Conservation (phyloP, 2,888 invertebrate species). For the Lypha dubia region DNA sequence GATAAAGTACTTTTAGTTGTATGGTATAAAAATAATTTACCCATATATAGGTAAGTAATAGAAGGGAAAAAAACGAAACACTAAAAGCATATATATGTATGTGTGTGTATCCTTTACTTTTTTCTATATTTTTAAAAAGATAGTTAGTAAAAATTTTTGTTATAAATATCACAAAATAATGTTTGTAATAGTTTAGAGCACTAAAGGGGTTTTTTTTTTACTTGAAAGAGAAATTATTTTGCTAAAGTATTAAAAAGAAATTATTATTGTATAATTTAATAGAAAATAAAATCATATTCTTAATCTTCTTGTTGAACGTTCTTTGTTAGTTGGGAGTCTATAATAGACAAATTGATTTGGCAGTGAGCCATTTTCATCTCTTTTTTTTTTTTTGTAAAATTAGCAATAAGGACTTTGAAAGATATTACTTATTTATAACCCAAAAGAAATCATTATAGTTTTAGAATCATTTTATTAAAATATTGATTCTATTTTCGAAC, state of each 20-base stretch:
- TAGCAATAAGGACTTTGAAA: no score
- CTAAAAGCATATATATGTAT: not conserved
- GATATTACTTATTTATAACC: no score
- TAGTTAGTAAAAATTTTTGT: not conserved
- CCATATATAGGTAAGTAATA: conserved; percentile 93
- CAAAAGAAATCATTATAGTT: no score
- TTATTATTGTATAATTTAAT: conserved; percentile 17
- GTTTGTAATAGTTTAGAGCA: conserved; percentile 15
- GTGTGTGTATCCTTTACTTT: no score
- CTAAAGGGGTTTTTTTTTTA: conserved; percentile 21
- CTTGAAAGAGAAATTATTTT: not conserved
- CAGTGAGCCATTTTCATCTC: not conserved
- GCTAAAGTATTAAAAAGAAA: not conserved
- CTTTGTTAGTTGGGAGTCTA: not conserved
- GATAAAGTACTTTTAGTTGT: conserved; percentile 93
- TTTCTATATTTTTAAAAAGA: not conserved
- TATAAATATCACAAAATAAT: conserved; percentile 2
- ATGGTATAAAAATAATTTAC: conserved; percentile 95
- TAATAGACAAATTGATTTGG: not conserved
- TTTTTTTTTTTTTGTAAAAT: not conserved
- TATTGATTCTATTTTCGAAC: no score
- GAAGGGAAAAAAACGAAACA: not conserved
- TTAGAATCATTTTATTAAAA: no score
- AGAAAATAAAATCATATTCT: conserved; percentile 15
- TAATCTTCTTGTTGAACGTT: not conserved